Percentiles rank a stretch among this genome's conserved stretches.
Evolutionary conservation across 2,113 vertebrate genomes (phyloP).

Genomic region (Lamprotornis superbus): DNA sequence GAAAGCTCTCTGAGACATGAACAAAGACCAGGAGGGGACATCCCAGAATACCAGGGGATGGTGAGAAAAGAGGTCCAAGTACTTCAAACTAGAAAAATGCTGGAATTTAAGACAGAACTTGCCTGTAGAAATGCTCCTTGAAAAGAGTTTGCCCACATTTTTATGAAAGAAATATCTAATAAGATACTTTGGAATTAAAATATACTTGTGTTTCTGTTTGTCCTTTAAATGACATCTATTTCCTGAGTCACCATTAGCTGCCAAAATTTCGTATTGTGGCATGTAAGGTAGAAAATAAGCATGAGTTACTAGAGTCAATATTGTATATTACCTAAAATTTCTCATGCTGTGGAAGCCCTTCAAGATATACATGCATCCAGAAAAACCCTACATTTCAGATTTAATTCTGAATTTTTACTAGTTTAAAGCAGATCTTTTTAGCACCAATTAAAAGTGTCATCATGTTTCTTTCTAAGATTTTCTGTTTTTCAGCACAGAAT

Average conservation of each 20-base stretch:
- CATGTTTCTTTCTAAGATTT: not conserved
- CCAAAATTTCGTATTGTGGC: not conserved
- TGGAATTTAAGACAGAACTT: not conserved
- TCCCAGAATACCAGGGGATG: not conserved
- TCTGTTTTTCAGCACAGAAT: not conserved
- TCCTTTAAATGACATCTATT: not conserved
- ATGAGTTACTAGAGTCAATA: not conserved
- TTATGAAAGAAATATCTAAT: not conserved
- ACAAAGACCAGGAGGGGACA: not conserved
- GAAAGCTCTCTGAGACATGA: not conserved
- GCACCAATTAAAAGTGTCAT: not conserved
- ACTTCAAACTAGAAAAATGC: not conserved
- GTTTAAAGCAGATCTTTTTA: not conserved
- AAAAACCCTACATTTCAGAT: not conserved
- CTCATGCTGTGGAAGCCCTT: not conserved
- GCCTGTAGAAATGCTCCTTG: not conserved
- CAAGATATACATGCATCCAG: not conserved
- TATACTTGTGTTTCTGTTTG: not conserved
- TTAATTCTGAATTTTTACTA: not conserved
- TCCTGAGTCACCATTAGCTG: not conserved
- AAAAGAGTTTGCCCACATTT: not conserved
- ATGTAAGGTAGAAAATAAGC: not conserved
- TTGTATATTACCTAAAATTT: not conserved
- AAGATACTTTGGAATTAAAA: not conserved
- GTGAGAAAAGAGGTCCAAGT: not conserved